These are phyloP conservation scores for Microcebus lehilahytsara DNA, from an alignment of 2,113 vertebrate species.

Conservation along the genomic window DNA sequence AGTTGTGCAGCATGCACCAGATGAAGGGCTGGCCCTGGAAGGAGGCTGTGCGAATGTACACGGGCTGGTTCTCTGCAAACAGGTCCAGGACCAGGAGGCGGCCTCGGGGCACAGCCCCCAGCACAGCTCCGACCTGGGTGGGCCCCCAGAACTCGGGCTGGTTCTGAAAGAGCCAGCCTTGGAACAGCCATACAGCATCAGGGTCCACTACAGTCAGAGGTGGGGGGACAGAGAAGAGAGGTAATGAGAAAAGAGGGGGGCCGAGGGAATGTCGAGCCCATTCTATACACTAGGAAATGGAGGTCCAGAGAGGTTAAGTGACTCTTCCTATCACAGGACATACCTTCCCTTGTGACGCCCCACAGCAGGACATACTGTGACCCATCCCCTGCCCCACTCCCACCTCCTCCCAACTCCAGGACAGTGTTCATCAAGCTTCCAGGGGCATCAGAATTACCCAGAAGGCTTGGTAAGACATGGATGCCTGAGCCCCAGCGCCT, in stretches of 20 bases:
- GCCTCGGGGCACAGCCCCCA: conserved; percentile 91
- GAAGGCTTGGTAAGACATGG: not conserved
- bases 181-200: conserved; percentile 94
- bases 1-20: conserved; percentile 99
- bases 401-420: not conserved
- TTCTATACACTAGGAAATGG: not conserved
- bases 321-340: not conserved
- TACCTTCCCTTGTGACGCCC: not conserved
- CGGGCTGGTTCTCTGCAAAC: conserved; percentile 92
- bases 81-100: conserved; percentile 95
- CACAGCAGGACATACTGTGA: not conserved
- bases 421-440: not conserved
- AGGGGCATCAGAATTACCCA: not conserved
- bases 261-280: too few relatives aligned
- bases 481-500: not conserved
- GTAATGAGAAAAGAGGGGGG: not conserved
- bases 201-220: conserved; percentile 88
- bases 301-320: not conserved
- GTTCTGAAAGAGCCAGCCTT: conserved; percentile 96
- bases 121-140: conserved; percentile 89
- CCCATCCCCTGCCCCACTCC: not conserved
- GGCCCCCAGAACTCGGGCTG: conserved; percentile 92
- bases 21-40: conserved; percentile 98
- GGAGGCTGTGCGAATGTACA: conserved; percentile 90
- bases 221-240: not conserved